phyloP scores from a whole-genome alignment of 2,113 vertebrate genomes.

The Mus spicilegus region DNA sequence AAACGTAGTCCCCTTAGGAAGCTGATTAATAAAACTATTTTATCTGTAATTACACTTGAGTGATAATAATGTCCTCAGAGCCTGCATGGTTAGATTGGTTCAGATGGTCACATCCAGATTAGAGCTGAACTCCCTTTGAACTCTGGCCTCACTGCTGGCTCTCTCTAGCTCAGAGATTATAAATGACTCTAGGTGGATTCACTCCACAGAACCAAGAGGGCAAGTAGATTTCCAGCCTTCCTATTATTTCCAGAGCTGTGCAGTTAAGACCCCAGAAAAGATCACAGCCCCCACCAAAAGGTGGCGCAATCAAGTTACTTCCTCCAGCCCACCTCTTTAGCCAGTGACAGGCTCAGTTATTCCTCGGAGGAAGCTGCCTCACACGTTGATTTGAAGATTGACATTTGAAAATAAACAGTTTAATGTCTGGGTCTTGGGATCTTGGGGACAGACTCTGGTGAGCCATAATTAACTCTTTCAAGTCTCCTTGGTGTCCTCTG shows the following conservation, averaged over 20 bases:
- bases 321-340: background rate
- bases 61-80: slow-evolving; percentile 81
- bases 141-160: slow-evolving; percentile 64
- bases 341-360: background rate
- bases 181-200: slow-evolving; percentile 53
- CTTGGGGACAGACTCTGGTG: slow-evolving; percentile 58
- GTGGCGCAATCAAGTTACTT: background rate
- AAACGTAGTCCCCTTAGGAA: slow-evolving; percentile 78
- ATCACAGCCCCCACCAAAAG: background rate
- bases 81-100: slow-evolving; percentile 74
- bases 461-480: slow-evolving; percentile 84
- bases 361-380: background rate
- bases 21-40: slow-evolving; percentile 82
- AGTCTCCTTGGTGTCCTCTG: slow-evolving; percentile 63
- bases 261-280: slow-evolving; percentile 28
- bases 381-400: background rate
- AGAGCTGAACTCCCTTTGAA: slow-evolving; percentile 82
- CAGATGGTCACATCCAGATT: slow-evolving; percentile 81
- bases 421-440: slow-evolving; percentile 66
- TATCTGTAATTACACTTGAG: slow-evolving; percentile 84
- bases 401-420: slow-evolving; percentile 64
- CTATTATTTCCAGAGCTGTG: background rate
- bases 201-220: background rate
- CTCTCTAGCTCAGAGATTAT: slow-evolving; percentile 70
- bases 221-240: slow-evolving; percentile 48